Evolutionary conservation across 35 echinoderm and acorn worm genomes (phyloP), one percentile per base, ranked within the genome.

Genomic region (Ophioderma brevispina): DNA sequence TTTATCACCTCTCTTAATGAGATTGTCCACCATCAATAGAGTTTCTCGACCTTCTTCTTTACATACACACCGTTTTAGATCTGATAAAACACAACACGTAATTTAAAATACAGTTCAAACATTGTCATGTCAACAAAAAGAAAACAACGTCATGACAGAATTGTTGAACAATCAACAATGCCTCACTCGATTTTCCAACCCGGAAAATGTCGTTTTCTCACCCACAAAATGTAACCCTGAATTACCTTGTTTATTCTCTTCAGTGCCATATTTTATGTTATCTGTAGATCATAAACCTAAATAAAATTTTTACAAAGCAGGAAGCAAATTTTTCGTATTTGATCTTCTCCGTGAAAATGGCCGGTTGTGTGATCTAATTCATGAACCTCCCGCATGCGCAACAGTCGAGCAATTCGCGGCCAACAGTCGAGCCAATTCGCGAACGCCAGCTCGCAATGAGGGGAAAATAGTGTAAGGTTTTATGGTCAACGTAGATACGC

Each of bases 181-280:
- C 59, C 15, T 70, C 10, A 25, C 59, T 25, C 59, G 10, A 70
- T 70, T 70, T 70, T 70, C 28, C 28, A 25, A 30, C 59, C 59
- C 5, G 28, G 59, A 70, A 70, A 70, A 70, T 8, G 2, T 25
- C 10, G 59, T 3, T 70, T 70, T 70, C 59, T 70, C 5, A 70
- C 2, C 4, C 59, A 15, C 59, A 70, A 70, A 70, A 70, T 25
- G 59, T 70, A 2, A 15, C 15, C 10, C 10, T 70, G 23, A 70
- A 70, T 70, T 70, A 70, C 59, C 59, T 70, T 70, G n/a, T 70
- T 70, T 70, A 70, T 70, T 70, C 59, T 70, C 59, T 70, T 70
- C 59, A 70, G n/a, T 70, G 59, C 59, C 59, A 70, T 70, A 70
- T 15, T 70, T 70, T 70, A 70, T 25, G 15, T 70, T 70, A 70